A percentile compares a stretch with the other conserved stretches of the same genome.
phyloP scores from a whole-genome alignment of 2,113 vertebrate species.

The Callipepla californica region DNA sequence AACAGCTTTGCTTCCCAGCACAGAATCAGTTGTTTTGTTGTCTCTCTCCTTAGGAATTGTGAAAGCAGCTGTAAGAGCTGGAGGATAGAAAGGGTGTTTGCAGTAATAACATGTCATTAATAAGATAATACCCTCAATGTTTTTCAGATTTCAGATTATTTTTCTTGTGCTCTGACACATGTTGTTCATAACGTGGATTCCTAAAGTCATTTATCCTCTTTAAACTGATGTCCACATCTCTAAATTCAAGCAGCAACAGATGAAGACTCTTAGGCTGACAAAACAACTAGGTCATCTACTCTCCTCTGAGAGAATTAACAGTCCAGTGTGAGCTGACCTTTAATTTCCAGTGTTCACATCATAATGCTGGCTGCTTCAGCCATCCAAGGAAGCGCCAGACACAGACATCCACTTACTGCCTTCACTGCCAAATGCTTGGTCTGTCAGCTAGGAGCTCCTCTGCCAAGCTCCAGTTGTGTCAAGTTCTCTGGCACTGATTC shows the following conservation, averaged over 20 bases:
- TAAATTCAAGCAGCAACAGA: not conserved
- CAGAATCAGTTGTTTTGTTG: not conserved
- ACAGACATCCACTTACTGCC: not conserved
- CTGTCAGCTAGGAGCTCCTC: not conserved
- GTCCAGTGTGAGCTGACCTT: not conserved
- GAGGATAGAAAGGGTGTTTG: not conserved
- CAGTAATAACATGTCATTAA: not conserved
- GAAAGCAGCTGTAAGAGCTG: not conserved
- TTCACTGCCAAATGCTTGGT: not conserved
- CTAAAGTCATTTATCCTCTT: not conserved
- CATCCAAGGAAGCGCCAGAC: not conserved
- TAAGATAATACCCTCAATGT: not conserved
- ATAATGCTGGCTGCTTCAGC: not conserved
- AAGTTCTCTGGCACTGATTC: not conserved
- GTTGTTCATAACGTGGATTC: not conserved
- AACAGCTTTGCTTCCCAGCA: not conserved
- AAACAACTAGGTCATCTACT: accelerated
- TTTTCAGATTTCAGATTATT: not conserved
- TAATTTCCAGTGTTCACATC: not conserved
- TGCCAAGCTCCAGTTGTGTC: conserved; percentile 16
- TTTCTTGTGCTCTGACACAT: not conserved
- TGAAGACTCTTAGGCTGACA: not conserved
- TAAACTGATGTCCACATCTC: not conserved
- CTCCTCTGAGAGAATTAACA: not conserved
- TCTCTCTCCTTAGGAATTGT: not conserved